A percentile compares a stretch with the other conserved stretches of the same genome.
Conservation (phyloP, 2,888 invertebrate genomes). For the Pachliopta kotzebuea region DNA sequence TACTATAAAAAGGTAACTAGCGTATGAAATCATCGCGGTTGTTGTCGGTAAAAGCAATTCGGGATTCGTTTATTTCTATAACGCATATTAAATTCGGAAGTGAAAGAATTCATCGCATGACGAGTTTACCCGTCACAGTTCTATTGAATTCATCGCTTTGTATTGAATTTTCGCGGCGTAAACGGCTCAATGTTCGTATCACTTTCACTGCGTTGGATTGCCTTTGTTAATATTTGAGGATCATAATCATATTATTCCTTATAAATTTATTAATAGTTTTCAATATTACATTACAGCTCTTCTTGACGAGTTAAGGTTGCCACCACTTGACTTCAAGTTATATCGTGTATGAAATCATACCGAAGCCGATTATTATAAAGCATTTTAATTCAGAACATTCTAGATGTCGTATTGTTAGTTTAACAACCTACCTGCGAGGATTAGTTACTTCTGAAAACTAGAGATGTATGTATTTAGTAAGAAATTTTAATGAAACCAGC, state of each 20-base stretch:
- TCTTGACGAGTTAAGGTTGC: no score
- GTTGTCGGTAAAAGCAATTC: neutral
- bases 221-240: neutral
- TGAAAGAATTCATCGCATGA: neutral
- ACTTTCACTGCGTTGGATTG: neutral
- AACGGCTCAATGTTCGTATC: neutral
- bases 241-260: neutral
- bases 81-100: constrained; percentile 9
- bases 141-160: constrained; percentile 6
- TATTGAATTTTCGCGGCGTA: constrained; percentile 1
- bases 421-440: no score
- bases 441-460: no score
- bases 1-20: no score
- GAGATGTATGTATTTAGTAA: neutral
- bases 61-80: neutral
- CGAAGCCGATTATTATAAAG: no score
- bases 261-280: neutral
- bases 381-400: no score
- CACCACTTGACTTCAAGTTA: no score
- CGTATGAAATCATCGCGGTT: no score
- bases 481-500: neutral
- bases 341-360: no score
- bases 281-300: no score
- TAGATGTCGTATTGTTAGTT: no score
- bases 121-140: constrained; percentile 5